phyloP scores from a whole-genome alignment of 2,113 vertebrate species.

The Eulacestoma nigropectus region DNA sequence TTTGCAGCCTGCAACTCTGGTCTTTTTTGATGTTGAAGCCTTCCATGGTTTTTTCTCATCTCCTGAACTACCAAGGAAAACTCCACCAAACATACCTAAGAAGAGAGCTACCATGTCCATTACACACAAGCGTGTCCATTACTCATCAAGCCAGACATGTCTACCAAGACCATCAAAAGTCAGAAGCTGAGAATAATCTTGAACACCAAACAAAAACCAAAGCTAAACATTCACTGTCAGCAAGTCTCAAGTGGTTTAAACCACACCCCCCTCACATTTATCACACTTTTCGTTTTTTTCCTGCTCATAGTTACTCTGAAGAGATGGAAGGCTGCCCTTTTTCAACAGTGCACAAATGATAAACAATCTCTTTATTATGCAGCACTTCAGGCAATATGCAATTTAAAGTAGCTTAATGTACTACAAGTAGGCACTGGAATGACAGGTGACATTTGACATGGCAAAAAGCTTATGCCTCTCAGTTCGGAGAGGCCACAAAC shows the following conservation, averaged over 20 bases:
- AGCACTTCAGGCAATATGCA: neutral
- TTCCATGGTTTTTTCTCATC: neutral
- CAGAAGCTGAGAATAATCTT: neutral
- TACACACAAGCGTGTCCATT: neutral
- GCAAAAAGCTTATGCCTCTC: neutral
- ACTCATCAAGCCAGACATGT: neutral
- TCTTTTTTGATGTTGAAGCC: neutral
- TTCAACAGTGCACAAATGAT: neutral
- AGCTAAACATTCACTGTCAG: neutral
- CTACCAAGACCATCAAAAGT: neutral
- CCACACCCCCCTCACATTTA: neutral
- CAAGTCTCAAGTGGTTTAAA: neutral
- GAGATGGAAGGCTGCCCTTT: neutral
- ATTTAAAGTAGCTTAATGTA: neutral
- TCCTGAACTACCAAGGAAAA: neutral
- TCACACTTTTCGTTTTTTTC: neutral
- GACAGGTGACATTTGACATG: conserved; percentile 3
- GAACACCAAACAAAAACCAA: neutral
- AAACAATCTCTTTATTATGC: neutral
- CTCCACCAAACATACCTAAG: neutral
- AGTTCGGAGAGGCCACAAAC: neutral
- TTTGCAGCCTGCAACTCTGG: neutral
- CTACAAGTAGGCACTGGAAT: neutral
- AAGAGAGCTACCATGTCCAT: neutral
- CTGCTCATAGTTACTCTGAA: neutral